These are phyloP conservation scores for Dorcus parallelipipedus DNA, from an alignment of 2,888 invertebrate genomes.

Conservation along the genomic window DNA sequence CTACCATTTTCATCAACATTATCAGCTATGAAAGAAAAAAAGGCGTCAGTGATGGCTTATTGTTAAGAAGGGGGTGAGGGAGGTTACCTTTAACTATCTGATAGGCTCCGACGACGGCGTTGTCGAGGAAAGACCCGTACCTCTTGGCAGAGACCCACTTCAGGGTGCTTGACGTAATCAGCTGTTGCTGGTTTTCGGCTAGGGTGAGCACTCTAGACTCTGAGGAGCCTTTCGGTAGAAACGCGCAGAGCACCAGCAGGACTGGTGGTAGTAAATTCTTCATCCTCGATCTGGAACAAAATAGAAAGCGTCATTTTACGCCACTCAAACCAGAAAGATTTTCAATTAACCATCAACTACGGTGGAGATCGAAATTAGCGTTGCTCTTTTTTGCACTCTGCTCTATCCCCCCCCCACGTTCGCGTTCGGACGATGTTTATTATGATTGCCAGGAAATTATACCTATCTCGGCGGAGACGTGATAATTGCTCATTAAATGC, in stretches of 20 bases:
- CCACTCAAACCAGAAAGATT: not conserved
- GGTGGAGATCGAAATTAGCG: not conserved
- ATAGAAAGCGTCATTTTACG: too few species aligned
- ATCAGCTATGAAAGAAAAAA: constrained; percentile 16
- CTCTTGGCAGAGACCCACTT: constrained; percentile 65
- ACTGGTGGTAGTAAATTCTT: constrained; percentile 20
- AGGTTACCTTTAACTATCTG: constrained; percentile 27
- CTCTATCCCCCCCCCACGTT: too few species aligned
- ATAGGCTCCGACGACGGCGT: constrained; percentile 65
- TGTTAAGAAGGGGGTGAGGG: not conserved
- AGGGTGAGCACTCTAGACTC: constrained; percentile 41
- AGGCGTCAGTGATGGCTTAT: not conserved
- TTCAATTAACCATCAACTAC: not conserved
- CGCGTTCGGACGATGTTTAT: not conserved
- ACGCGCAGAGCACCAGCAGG: constrained; percentile 14
- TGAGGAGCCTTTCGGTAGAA: constrained; percentile 12
- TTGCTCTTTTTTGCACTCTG: not conserved
- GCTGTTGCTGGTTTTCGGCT: constrained; percentile 55
- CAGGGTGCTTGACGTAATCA: constrained; percentile 76
- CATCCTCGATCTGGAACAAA: constrained; percentile 22
- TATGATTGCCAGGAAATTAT: too few species aligned
- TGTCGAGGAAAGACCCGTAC: constrained; percentile 49
- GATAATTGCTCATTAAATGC: too few species aligned
- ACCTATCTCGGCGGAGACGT: too few species aligned
- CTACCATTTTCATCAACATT: constrained; percentile 40